A percentile compares a stretch with the other conserved stretches of the same genome.
These are phyloP conservation scores for Bufo bufo DNA, from an alignment of 2,113 vertebrate species.

Conservation along the genomic window DNA sequence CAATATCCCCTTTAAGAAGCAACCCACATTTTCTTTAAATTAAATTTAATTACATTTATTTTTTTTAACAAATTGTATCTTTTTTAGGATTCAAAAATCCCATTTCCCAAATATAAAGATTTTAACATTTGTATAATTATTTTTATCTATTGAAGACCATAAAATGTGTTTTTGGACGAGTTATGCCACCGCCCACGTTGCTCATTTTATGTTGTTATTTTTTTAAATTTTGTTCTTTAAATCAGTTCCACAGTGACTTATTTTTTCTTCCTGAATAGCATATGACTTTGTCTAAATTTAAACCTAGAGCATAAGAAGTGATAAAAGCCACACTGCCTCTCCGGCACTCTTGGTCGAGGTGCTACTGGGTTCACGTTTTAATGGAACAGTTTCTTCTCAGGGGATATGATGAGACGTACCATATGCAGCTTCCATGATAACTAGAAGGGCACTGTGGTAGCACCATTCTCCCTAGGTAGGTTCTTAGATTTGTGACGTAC, in stretches of 20 bases:
- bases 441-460: constrained; percentile 28
- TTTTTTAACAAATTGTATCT: too few species aligned
- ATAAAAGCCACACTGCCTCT: constrained; percentile 45
- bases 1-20: too few species aligned
- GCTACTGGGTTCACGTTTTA: constrained; percentile 50
- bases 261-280: neutral
- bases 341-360: constrained; percentile 42
- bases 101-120: too few species aligned
- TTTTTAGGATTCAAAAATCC: too few species aligned
- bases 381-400: constrained; percentile 49
- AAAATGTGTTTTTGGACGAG: too few species aligned
- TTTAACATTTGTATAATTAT: too few species aligned
- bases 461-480: constrained; percentile 26
- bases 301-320: constrained; percentile 31
- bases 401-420: constrained; percentile 25
- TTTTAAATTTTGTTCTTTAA: neutral
- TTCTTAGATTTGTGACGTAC: constrained; percentile 13
- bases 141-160: too few species aligned
- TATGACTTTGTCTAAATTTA: constrained; percentile 15
- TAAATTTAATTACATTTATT: too few species aligned
- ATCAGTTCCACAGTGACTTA: neutral
- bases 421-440: constrained; percentile 14
- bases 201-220: too few species aligned
- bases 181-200: too few species aligned
- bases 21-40: too few species aligned